Base-by-base conservation (phyloP, 1,140 invertebrate species). In the Microvelia longipes region DNA sequence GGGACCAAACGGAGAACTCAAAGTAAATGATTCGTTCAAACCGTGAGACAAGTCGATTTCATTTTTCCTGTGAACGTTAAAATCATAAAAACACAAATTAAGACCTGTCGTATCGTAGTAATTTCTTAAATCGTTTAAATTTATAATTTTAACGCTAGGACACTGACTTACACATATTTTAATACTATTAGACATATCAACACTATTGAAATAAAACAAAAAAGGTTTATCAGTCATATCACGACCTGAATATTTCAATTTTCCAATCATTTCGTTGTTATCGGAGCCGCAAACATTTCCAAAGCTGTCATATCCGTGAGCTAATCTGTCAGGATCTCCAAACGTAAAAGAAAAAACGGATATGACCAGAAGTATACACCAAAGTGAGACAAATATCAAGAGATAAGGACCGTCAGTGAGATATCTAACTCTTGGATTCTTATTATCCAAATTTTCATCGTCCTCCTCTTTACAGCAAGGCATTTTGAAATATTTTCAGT, bases 231-330 rank as follows among this genome's bases (percentile, higher is more conserved):
- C 86, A 28, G 83, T 84, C 65, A 90, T 93, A 77, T 93, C 89
- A 72, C 88, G 82, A 19, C 93, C 93, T 19, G 91, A 91, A 35
- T 91, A 79, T 2, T 88, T 84, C 74, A 90, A 83, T 74, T 87
- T 86, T 29, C 85, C 85, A 72, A 92, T 86, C 72, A 86, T 85
- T 72, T 86, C 85, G 78, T 92, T 91, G 71, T 86, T 86, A 73
- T 88, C 86, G 64, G 90, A 87, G 27, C 93, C 93, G 81, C 94
- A 98, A 29, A 91, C 93, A 79, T 97, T 96, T n/a, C 94, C 94
- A 83, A 93, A 96, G 73, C 92, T 94, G 78, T 98, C 94, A 80
- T 92, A 94, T 64, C 94, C 94, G 84, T 94, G 92, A 70, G 94
- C 88, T 2, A 96, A 83, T 71, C 93, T 84, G 73, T 88, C 79